phyloP scores from a whole-genome alignment of 2,888 invertebrate genomes.

The Pteria penguin region DNA sequence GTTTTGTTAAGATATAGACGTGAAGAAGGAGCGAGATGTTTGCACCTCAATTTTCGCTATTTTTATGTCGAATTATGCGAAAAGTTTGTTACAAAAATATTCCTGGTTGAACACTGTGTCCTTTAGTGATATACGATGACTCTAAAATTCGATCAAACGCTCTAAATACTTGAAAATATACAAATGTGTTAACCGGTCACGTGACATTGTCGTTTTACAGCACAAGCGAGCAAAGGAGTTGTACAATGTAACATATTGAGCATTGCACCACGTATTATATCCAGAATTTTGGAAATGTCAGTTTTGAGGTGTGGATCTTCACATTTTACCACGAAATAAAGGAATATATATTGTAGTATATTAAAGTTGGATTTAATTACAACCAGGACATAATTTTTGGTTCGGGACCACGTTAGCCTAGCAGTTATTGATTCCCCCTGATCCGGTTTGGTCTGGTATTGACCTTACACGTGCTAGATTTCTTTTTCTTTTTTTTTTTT shows the following conservation, averaged over 20 bases:
- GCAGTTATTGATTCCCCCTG: too few species aligned
- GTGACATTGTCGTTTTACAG: not conserved
- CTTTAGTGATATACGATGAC: not conserved
- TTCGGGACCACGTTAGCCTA: too few species aligned
- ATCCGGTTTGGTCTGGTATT: too few species aligned
- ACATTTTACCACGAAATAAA: too few species aligned
- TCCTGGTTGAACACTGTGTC: not conserved
- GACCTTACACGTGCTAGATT: too few species aligned
- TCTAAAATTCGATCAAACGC: not conserved
- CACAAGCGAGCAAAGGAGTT: not conserved
- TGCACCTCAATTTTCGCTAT: not conserved
- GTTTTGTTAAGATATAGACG: not conserved
- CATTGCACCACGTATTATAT: not conserved
- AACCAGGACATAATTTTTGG: too few species aligned
- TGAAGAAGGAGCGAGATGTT: not conserved
- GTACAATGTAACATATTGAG: not conserved
- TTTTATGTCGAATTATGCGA: not conserved
- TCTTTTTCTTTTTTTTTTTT: too few species aligned
- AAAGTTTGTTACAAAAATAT: not conserved
- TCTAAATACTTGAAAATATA: not conserved
- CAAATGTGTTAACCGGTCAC: not conserved
- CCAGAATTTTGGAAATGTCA: not conserved
- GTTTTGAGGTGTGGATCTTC: too few species aligned
- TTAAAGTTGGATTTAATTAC: too few species aligned
- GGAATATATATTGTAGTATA: too few species aligned